Conservation (phyloP, 2,113 vertebrate genomes). For the Prunella fulvescens region DNA sequence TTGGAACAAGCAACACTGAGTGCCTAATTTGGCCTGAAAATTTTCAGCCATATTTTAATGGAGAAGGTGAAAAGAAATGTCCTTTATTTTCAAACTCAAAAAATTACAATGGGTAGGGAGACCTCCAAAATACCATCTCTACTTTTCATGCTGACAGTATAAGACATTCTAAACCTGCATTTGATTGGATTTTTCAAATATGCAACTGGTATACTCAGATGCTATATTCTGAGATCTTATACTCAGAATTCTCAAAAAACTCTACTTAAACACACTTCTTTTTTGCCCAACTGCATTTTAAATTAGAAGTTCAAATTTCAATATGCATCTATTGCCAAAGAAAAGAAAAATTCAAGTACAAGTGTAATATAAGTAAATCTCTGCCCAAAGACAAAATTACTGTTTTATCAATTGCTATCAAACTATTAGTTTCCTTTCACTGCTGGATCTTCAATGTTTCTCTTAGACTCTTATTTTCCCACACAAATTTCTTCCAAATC, state of each 20-base stretch:
- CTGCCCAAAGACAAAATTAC: not conserved
- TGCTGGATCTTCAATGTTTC: not conserved
- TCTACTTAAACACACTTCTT: not conserved
- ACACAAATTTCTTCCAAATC: not conserved
- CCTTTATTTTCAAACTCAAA: not conserved
- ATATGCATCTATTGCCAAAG: not conserved
- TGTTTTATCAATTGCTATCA: not conserved
- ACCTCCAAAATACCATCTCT: not conserved
- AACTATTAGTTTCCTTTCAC: not conserved
- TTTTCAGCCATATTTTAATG: not conserved
- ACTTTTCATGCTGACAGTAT: not conserved
- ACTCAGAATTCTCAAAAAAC: not conserved
- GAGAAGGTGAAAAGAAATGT: not conserved
- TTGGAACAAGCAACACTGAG: not conserved
- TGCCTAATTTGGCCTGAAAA: not conserved
- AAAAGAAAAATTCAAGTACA: not conserved
- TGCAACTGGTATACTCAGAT: not conserved
- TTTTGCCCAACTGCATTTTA: not conserved
- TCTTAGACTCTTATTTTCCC: not conserved
- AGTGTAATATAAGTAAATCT: not conserved
- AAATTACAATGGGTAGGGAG: not conserved
- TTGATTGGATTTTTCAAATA: not conserved
- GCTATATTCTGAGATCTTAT: not conserved
- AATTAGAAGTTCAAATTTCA: not conserved
- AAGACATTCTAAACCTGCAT: not conserved